Percentiles rank a stretch among this genome's conserved stretches.
phyloP scores from a whole-genome alignment of 2,888 invertebrate genomes.

The Platycheirus albimanus region DNA sequence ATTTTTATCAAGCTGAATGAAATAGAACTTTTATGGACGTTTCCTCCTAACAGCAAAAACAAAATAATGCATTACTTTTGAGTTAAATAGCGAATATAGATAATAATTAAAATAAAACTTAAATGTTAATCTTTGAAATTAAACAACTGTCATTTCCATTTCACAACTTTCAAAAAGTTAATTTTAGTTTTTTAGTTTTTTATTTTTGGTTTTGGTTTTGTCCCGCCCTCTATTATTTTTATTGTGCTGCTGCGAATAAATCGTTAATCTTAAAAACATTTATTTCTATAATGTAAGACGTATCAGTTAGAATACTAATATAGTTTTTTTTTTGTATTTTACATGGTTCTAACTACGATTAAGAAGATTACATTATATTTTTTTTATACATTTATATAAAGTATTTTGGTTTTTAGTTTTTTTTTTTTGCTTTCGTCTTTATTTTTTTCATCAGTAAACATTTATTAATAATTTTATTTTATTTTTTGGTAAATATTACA shows the following conservation, averaged over 20 bases:
- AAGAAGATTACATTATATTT: conserved; percentile 63
- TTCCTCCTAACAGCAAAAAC: neutral
- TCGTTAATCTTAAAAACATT: conserved; percentile 16
- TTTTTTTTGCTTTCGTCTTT: conserved; percentile 13
- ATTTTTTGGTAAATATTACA: conserved; percentile 64
- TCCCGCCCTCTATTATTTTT: conserved; percentile 28
- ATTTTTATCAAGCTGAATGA: neutral
- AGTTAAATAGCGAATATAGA: neutral
- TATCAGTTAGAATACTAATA: conserved; percentile 55
- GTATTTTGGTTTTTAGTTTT: conserved; percentile 25
- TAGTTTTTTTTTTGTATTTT: conserved; percentile 58
- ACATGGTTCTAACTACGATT: conserved; percentile 69
- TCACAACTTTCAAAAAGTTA: conserved; percentile 44
- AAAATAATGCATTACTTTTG: neutral
- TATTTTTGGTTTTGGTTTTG: neutral
- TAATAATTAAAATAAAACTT: too few relatives aligned
- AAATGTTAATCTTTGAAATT: too few relatives aligned
- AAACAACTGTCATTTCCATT: conserved; percentile 52
- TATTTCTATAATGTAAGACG: conserved; percentile 49
- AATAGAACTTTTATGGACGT: conserved; percentile 15
- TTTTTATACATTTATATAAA: conserved; percentile 51
- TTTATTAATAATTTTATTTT: conserved; percentile 22
- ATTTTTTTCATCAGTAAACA: conserved; percentile 43
- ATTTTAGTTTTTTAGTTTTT: neutral
- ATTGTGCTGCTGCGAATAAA: conserved; percentile 59